Conservation (phyloP, 2,797 vertebrate genomes). For the Trichosurus vulpecula region DNA sequence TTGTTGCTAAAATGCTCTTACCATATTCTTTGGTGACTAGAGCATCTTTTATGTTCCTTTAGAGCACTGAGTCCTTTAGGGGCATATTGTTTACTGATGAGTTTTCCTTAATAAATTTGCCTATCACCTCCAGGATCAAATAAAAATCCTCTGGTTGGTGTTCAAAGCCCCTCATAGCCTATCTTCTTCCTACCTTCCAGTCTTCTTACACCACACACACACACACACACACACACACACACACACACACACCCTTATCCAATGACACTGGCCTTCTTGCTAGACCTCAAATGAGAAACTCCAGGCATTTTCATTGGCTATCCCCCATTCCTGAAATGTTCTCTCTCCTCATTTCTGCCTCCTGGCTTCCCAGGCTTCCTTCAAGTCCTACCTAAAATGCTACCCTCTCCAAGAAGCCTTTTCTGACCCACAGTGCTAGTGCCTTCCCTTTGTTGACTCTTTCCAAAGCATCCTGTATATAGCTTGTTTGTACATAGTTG, state of each 20-base stretch:
- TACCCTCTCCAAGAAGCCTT: not conserved
- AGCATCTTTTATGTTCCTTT: conserved; percentile 37
- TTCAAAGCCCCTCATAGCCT: not conserved
- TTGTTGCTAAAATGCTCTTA: conserved; percentile 76
- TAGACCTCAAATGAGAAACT: not conserved
- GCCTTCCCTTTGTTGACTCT: not conserved
- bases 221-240: not conserved
- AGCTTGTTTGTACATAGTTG: not conserved
- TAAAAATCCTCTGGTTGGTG: not conserved
- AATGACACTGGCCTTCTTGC: not conserved
- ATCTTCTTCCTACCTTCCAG: not conserved
- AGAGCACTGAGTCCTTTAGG: conserved; percentile 73
- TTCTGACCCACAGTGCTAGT: not conserved
- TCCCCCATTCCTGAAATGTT: not conserved
- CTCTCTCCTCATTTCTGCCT: not conserved
- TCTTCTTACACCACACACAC: not conserved
- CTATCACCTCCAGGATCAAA: not conserved
- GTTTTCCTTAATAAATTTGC: conserved; percentile 79
- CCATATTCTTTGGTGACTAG: conserved; percentile 72
- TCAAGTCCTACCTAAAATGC: not conserved
- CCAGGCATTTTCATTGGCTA: not conserved
- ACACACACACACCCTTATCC: not conserved
- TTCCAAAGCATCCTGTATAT: not conserved
- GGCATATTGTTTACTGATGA: conserved; percentile 68
- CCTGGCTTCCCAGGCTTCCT: not conserved